A percentile compares a stretch with the other conserved stretches of the same genome.
Conservation (phyloP, 64 coral and sea anemone genomes). For the Porites lutea region DNA sequence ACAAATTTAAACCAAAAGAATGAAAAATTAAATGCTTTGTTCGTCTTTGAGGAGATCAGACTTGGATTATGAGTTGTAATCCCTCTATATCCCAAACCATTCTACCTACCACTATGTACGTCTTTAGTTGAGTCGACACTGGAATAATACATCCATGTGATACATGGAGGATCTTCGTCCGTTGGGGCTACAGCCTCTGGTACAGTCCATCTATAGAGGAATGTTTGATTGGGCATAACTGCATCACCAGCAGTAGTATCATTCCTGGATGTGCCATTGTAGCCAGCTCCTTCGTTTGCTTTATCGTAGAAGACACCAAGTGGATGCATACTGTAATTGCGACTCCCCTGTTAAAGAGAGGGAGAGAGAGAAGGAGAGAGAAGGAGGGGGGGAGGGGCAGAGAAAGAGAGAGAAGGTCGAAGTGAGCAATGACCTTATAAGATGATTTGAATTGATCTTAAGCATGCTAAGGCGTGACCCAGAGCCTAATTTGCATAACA, state of each 20-base stretch:
- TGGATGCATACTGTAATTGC: slow-evolving; percentile 87
- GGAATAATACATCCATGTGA: slow-evolving; percentile 85
- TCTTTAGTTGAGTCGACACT: slow-evolving; percentile 76
- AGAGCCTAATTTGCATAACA: too few relatives aligned
- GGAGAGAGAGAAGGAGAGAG: background rate
- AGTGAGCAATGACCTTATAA: too few relatives aligned
- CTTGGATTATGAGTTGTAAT: too few relatives aligned
- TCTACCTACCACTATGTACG: slow-evolving; percentile 75
- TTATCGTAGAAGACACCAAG: slow-evolving; percentile 94
- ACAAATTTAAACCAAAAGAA: too few relatives aligned
- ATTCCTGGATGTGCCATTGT: slow-evolving; percentile 79
- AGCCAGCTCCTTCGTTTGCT: slow-evolving; percentile 84
- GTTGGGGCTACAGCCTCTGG: slow-evolving; percentile 82
- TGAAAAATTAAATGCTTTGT: too few relatives aligned
- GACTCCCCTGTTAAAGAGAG: slow-evolving; percentile 51
- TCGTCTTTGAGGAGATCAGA: too few relatives aligned
- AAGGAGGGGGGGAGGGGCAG: too few relatives aligned
- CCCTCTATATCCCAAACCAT: background rate
- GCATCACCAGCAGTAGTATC: slow-evolving; percentile 77
- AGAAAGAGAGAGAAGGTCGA: too few relatives aligned
- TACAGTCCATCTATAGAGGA: slow-evolving; percentile 80
- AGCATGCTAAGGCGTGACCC: too few relatives aligned
- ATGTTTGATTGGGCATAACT: slow-evolving; percentile 66
- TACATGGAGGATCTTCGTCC: slow-evolving; percentile 66
- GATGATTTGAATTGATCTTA: too few relatives aligned